A percentile compares a stretch with the other conserved stretches of the same genome.
phyloP scores from a whole-genome alignment of 1,140 invertebrate genomes.

The Hycleus cichorii region DNA sequence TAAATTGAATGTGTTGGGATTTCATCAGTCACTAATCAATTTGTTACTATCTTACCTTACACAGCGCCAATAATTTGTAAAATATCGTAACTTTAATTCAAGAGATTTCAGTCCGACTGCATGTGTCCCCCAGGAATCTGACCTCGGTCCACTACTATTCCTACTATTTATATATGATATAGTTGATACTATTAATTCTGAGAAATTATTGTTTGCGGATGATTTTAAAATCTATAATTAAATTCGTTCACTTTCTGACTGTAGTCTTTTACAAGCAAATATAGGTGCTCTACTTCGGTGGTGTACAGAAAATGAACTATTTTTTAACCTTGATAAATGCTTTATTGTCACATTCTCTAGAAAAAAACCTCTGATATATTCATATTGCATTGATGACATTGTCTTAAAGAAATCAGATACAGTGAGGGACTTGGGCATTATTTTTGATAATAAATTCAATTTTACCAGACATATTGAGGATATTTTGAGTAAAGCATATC shows the following conservation, averaged over 20 bases:
- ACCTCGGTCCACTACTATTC: constrained; percentile 11
- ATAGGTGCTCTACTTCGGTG: background rate
- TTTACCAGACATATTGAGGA: no score
- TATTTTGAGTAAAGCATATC: no score
- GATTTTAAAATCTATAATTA: constrained; percentile 6
- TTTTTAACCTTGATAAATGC: background rate
- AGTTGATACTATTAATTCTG: background rate
- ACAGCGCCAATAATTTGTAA: no score
- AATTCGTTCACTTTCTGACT: background rate
- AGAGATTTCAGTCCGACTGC: background rate
- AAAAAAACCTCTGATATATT: no score
- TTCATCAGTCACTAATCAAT: background rate
- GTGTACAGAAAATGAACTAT: background rate
- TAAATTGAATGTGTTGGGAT: background rate
- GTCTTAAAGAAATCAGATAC: no score
- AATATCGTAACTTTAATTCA: background rate
- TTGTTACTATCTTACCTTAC: background rate
- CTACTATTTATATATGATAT: constrained; percentile 13
- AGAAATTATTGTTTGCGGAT: constrained; percentile 9
- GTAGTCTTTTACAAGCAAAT: background rate
- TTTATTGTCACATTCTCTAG: no score
- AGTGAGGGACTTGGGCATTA: no score
- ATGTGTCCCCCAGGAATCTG: constrained; percentile 11
- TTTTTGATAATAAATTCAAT: no score
- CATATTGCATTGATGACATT: no score